Base-by-base conservation (phyloP, 2,113 vertebrate genomes). In the Argyrosomus japonicus region DNA sequence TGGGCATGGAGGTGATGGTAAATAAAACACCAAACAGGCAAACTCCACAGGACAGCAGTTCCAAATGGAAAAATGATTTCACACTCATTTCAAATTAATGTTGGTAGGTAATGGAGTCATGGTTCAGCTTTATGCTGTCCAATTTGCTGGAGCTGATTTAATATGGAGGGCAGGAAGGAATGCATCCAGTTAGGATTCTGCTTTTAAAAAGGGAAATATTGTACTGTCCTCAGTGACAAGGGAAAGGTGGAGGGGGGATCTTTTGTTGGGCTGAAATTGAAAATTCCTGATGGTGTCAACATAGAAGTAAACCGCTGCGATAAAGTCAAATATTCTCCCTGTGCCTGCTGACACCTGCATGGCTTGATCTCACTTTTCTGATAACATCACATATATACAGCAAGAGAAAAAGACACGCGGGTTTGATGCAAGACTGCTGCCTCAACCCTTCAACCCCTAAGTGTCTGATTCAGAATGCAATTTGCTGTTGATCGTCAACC, bases 31-130 rank as follows among this genome's bases (percentile, higher is more conserved):
- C 81, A 85, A 88, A 87, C 81, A 79, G 68, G 51, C 70, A 77
- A 23, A 57, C 84, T 76, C 81, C 63, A 77, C 53, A 75, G 90
- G 83, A 87, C 73, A 74, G 78, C 78, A 68, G 81, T 74, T 68
- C 87, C 83, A 84, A 89, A 84, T 81, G 77, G 65, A 88, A 77
- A 78, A 87, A 84, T 83, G 67, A 91, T 93, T 93, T 91, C 78
- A 88, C 84, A 86, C 86, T 92, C 58, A 89, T 91, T 92, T 91
- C 70, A 80, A 92, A 92, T 92, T 75, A 90, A 89, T 82, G 81
- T 82, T 74, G 23, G 63, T 58, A 62, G 43, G 54, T 88, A 88
- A 91, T 91, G 68, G 87, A 91, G 82, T 85, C 69, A 32, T 68
- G 36, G 74, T 68, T 77, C 70, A 65, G 23, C 82, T 68, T 84